These are phyloP conservation scores for Cheilosia grossa DNA, from an alignment of 2,888 invertebrate species.

Conservation along the genomic window DNA sequence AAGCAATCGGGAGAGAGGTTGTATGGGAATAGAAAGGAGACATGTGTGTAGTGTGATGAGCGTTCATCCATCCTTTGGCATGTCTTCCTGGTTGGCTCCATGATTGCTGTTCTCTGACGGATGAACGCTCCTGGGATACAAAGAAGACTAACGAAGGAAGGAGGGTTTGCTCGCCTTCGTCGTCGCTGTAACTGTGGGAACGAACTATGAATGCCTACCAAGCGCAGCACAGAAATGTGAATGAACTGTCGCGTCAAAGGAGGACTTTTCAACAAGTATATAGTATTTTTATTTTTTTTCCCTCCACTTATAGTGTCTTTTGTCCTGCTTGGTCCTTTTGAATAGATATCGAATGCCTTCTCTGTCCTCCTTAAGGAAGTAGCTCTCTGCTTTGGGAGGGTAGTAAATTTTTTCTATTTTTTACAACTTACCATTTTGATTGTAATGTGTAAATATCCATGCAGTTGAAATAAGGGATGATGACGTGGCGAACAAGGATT, in stretches of 20 bases:
- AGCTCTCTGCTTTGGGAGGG: slow-evolving; percentile 37
- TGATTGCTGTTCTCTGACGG: slow-evolving; percentile 45
- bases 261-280: slow-evolving; percentile 72
- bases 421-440: slow-evolving; percentile 79
- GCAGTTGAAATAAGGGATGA: slow-evolving; percentile 60
- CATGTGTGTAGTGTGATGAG: slow-evolving; percentile 60
- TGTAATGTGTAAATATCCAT: slow-evolving; percentile 75
- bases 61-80: slow-evolving; percentile 37
- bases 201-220: slow-evolving; percentile 72
- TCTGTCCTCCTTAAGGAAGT: slow-evolving; percentile 20
- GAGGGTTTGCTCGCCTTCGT: background rate
- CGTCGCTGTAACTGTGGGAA: slow-evolving; percentile 55
- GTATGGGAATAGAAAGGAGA: slow-evolving; percentile 24
- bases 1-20: background rate
- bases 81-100: slow-evolving; percentile 61
- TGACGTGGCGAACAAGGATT: slow-evolving; percentile 51
- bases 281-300: slow-evolving; percentile 69
- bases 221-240: slow-evolving; percentile 64
- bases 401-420: slow-evolving; percentile 68
- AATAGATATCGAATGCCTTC: slow-evolving; percentile 37
- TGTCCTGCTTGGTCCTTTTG: slow-evolving; percentile 41
- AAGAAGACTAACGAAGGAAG: slow-evolving; percentile 9
- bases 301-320: slow-evolving; percentile 21
- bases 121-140: slow-evolving; percentile 48
- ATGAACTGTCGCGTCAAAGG: slow-evolving; percentile 66